A percentile compares a stretch with the other conserved stretches of the same genome.
Conservation (phyloP, 2,888 invertebrate genomes). For the Ectemnius lituratus region DNA sequence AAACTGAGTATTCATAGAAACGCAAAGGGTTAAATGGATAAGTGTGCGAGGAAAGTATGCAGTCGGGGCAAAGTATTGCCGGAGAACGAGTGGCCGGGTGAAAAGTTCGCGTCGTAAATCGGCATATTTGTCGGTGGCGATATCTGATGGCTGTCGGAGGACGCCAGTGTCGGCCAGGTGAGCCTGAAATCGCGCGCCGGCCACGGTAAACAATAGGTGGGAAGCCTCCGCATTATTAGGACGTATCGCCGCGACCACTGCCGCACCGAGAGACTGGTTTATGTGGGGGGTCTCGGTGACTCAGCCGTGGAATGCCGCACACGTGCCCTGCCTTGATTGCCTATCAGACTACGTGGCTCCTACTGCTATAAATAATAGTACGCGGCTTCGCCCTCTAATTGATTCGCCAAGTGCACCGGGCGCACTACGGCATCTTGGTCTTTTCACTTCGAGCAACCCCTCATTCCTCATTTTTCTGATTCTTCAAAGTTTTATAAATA, state of each 20-base stretch:
- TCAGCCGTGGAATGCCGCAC: conserved; percentile 68
- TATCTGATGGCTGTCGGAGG: too few relatives aligned
- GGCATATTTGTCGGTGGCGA: too few relatives aligned
- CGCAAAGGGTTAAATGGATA: too few relatives aligned
- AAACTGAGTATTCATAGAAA: too few relatives aligned
- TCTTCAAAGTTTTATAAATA: too few relatives aligned
- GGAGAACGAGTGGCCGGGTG: too few relatives aligned
- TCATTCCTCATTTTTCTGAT: too few relatives aligned
- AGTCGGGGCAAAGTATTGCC: too few relatives aligned
- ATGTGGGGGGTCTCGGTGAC: conserved; percentile 56
- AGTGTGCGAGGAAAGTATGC: too few relatives aligned
- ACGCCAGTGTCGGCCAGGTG: background rate
- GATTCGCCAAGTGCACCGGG: background rate
- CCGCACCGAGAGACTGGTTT: conserved; percentile 41
- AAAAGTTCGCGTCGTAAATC: too few relatives aligned
- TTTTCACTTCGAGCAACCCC: too few relatives aligned
- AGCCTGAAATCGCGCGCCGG: background rate
- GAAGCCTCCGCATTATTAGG: conserved; percentile 47
- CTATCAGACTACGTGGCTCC: conserved; percentile 64
- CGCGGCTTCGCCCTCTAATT: conserved; percentile 22
- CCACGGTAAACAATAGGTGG: conserved; percentile 48
- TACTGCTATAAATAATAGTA: conserved; percentile 63
- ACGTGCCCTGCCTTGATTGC: conserved; percentile 70
- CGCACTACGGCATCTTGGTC: too few relatives aligned
- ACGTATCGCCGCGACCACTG: conserved; percentile 34